Percentiles rank a stretch among this genome's conserved stretches.
Evolutionary conservation across 1,140 invertebrate genomes (phyloP).

Genomic region (Hydropsyche tenuis): DNA sequence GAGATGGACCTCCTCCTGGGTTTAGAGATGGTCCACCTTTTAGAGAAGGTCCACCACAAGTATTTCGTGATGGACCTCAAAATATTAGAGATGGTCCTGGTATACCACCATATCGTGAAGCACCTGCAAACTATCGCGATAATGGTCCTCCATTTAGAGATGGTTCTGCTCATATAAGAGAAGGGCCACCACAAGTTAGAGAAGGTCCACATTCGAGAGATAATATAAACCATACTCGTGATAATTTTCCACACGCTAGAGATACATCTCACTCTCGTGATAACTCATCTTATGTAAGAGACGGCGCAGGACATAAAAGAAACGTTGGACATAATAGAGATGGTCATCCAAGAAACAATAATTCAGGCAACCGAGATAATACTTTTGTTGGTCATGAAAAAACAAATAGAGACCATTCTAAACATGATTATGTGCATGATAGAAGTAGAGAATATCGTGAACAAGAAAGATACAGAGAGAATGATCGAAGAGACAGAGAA

Average conservation of each 20-base stretch:
- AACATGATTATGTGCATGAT: slow-evolving; percentile 53
- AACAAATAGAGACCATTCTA: slow-evolving; percentile 43
- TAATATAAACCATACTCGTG: slow-evolving; percentile 28
- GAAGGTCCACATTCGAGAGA: slow-evolving; percentile 34
- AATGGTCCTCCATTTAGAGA: slow-evolving; percentile 44
- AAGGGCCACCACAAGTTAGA: slow-evolving; percentile 32
- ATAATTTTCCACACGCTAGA: slow-evolving; percentile 27
- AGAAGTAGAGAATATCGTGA: slow-evolving; percentile 53
- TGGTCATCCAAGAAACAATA: slow-evolving; percentile 18
- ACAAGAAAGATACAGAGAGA: slow-evolving; percentile 49
- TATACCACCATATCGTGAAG: slow-evolving; percentile 39
- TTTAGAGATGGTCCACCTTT: slow-evolving; percentile 55
- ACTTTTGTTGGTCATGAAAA: slow-evolving; percentile 29
- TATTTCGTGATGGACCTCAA: slow-evolving; percentile 53
- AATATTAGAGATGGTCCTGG: slow-evolving; percentile 53
- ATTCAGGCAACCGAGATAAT: slow-evolving; percentile 2
- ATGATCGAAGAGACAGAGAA: slow-evolving; percentile 56
- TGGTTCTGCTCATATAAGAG: slow-evolving; percentile 32
- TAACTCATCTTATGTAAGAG: slow-evolving; percentile 25
- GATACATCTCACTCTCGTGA: slow-evolving; percentile 25
- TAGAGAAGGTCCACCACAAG: slow-evolving; percentile 52
- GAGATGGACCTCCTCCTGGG: slow-evolving; percentile 50
- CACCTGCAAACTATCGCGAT: slow-evolving; percentile 39
- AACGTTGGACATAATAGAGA: slow-evolving; percentile 20
- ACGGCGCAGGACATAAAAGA: slow-evolving; percentile 13